Evolutionary conservation across 2,113 vertebrate genomes (phyloP), one percentile per base, ranked within the genome.

Genomic region (Dunckerocampus dactyliophorus): DNA sequence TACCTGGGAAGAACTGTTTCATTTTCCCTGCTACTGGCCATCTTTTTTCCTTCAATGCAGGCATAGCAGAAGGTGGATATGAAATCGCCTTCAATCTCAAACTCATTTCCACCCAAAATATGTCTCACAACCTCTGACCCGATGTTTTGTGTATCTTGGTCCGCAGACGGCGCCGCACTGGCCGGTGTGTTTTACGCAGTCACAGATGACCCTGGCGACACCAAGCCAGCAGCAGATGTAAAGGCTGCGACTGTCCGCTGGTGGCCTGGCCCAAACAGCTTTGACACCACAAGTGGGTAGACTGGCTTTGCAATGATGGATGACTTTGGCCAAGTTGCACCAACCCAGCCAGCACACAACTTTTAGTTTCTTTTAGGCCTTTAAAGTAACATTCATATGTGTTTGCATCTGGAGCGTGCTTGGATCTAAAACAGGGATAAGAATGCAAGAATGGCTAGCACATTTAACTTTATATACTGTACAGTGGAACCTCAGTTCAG

Each of bases 71-170:
- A 14, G 24, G 28, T n/a, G 31, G 59, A 60, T 60, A 60, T 60
- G 28, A 60, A 60, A 59, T 59, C 57, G 12, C n/a, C 28, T 60
- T 60, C 59, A 60, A 60, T 60, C 59, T 60, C 59, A 60, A 60
- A 60, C 59, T 60, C 17, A 60, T 60, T 60, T 60, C 59, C 59
- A 60, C 59, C 46, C 59, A 28, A 60, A 60, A 60, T 48, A 47
- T 60, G 45, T 31, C 59, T 60, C 12, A 13, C 22, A 48, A 43
- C 24, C 59, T 48, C 46, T 60, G 46, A 60, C 59, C 59, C 12
- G 16, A 16, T 28, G n/a, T 34, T 24, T 48, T 19, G 54, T 31
- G 45, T 34, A 47, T 47, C 46, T 31, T 28, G n/a, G 59, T 34
- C 46, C 28, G 10, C 9, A 34, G 57, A 59, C 42, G 5, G 21